phyloP scores from a whole-genome alignment of 2,113 vertebrate genomes.

The Chlorodrepanis virens region DNA sequence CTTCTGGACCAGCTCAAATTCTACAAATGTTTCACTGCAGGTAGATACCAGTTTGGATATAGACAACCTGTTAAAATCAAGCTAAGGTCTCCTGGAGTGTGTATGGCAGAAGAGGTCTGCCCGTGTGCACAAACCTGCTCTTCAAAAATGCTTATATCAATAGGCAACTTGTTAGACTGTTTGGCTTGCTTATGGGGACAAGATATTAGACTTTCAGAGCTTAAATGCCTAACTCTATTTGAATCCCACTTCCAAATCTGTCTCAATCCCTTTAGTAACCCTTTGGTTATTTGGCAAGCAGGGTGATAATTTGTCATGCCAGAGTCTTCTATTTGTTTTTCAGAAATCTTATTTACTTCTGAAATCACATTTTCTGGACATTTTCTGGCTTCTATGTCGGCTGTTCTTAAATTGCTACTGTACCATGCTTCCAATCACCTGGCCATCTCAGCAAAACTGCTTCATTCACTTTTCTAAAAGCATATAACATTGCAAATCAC shows the following conservation, averaged over 20 bases:
- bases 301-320: background rate
- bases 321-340: background rate
- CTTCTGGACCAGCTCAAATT: background rate
- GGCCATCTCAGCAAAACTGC: background rate
- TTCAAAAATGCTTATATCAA: background rate
- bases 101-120: background rate
- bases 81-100: background rate
- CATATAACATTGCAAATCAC: background rate
- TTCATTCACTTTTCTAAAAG: background rate
- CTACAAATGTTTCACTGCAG: background rate
- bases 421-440: background rate
- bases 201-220: background rate
- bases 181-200: background rate
- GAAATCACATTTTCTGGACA: background rate
- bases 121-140: background rate
- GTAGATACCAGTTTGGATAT: background rate
- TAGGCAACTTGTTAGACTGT: background rate
- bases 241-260: slow-evolving; percentile 7
- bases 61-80: background rate
- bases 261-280: background rate
- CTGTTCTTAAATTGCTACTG: background rate
- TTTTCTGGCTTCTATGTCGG: background rate
- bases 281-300: background rate
- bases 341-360: background rate
- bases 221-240: slow-evolving; percentile 19